A percentile compares a stretch with the other conserved stretches of the same genome.
These are phyloP conservation scores for Okamejei kenojei DNA, from an alignment of 2,797 vertebrate species.

Conservation along the genomic window DNA sequence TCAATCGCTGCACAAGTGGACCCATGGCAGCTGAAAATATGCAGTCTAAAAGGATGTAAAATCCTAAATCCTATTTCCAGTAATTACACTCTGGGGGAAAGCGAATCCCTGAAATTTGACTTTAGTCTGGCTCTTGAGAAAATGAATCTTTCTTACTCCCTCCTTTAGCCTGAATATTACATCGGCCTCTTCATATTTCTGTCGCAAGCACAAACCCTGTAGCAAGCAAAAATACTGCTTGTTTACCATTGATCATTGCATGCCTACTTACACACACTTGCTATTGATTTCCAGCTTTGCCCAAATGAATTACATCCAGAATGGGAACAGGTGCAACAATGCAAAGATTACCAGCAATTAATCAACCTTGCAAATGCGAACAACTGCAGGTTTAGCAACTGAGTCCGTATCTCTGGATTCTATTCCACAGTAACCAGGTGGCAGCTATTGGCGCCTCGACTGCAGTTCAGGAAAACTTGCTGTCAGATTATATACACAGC, in stretches of 20 bases:
- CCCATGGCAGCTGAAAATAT: not conserved
- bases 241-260: not conserved
- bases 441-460: not conserved
- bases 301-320: not conserved
- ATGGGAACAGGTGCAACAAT: not conserved
- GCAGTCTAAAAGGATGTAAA: not conserved
- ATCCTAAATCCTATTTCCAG: constrained; percentile 15
- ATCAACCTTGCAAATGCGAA: not conserved
- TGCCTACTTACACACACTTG: not conserved
- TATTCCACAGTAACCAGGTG: not conserved
- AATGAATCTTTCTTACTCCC: not conserved
- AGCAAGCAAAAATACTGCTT: not conserved
- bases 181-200: constrained; percentile 6
- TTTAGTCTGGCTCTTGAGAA: not conserved
- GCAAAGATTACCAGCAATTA: not conserved
- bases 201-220: not conserved
- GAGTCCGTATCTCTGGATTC: not conserved
- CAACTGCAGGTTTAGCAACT: not conserved
- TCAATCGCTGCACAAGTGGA: not conserved
- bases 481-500: no score
- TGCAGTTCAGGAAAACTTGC: not conserved
- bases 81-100: not conserved
- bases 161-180: not conserved
- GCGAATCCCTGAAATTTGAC: not conserved
- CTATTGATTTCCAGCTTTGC: not conserved